Base-by-base conservation (phyloP, 2,113 vertebrate species). In the Crotalus helleri region DNA sequence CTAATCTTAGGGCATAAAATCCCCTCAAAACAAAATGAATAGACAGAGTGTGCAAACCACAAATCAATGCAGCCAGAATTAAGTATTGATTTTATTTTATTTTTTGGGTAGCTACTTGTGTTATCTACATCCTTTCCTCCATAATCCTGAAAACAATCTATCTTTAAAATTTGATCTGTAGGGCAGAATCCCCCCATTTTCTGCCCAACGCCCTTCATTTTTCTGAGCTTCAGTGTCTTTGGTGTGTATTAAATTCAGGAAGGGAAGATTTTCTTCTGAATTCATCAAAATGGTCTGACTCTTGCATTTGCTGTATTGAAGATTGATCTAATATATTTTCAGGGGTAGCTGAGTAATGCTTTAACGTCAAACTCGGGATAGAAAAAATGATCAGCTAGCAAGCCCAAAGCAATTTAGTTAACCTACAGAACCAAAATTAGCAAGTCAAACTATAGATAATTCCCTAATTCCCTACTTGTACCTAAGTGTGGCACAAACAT, bases 51-150 rank as follows among this genome's bases (percentile, higher is more conserved):
- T 39, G 9, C 0, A 51, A 88, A 95, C 92, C 94, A 26, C 87
- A 10, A 96, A 96, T 98, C 96, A 44, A 97, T 97, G 94, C 44
- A 85, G 90, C 89, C 94, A 90, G 96, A 95, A 97, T 97, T 96
- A 98, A 93, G 87, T 95, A 97, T 98, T 87, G 97, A 97, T 97
- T 94, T 93, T 23, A 33, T 74, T 74, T 69, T 64, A 39, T 91
- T 74, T 55, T 91, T 94, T 87, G 91, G 92, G 94, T 91, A 97
- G 92, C 94, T 94, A 49, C 94, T 94, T 44, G 95, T 91, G 59
- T 88, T 94, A 86, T 92, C 29, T 8, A 64, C 39, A 0, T 23
- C 93, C 92, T 33, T 58, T 74, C 39, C 91, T 44, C 69, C 44
- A n/a, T 29, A 46, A 85, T 92, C 92, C 92, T 93, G 12, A 1